Conservation (phyloP, 1,140 invertebrate genomes). For the Proales similis region DNA sequence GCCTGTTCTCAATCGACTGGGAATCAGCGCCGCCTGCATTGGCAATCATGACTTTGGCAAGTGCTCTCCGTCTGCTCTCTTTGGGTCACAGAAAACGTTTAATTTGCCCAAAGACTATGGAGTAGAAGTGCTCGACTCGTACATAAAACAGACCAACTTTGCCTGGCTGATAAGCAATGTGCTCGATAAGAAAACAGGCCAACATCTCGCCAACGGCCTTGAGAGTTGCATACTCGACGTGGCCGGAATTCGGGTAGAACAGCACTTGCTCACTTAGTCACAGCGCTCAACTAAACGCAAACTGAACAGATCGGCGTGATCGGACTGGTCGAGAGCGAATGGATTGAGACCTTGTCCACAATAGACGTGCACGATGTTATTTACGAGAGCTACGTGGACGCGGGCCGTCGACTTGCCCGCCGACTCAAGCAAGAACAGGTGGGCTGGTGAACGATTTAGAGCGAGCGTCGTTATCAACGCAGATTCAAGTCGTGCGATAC, state of each 20-base stretch:
- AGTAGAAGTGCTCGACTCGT: slow-evolving; percentile 68
- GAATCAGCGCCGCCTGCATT: slow-evolving; percentile 74
- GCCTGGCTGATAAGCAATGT: slow-evolving; percentile 89
- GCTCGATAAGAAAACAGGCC: slow-evolving; percentile 72
- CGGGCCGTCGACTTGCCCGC: slow-evolving; percentile 64
- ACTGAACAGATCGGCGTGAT: slow-evolving; percentile 56
- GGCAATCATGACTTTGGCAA: slow-evolving; percentile 88
- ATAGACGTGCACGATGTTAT: slow-evolving; percentile 79
- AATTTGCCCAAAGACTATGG: slow-evolving; percentile 68
- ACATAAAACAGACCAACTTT: slow-evolving; percentile 68
- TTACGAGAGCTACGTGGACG: slow-evolving; percentile 73
- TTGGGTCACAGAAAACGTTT: neutral
- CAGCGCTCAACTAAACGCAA: neutral
- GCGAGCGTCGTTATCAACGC: neutral
- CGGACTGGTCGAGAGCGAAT: slow-evolving; percentile 76
- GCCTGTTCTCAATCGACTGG: slow-evolving; percentile 69
- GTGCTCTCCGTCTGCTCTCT: slow-evolving; percentile 50
- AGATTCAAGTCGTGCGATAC: slow-evolving; percentile 62
- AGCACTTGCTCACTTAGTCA: neutral
- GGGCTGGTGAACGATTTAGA: neutral
- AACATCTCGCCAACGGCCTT: slow-evolving; percentile 71
- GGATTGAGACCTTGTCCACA: slow-evolving; percentile 77
- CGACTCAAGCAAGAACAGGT: slow-evolving; percentile 56
- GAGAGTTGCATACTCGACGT: slow-evolving; percentile 69
- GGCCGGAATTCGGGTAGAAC: neutral